phyloP scores from a whole-genome alignment of 2,888 invertebrate species.

The Cataglyphis altisquamis region DNA sequence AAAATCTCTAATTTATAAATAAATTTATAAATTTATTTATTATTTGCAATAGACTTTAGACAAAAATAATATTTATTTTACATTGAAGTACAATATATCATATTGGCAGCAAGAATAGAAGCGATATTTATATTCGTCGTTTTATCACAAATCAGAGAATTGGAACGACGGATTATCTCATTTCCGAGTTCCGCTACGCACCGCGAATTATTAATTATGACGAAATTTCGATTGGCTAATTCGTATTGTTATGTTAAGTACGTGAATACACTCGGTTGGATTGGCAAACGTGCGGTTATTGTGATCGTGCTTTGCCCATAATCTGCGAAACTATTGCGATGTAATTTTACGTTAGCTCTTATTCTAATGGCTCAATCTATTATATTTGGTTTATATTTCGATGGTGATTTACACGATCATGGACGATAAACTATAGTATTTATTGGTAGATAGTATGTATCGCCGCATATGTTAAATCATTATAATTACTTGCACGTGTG shows the following conservation, averaged over 20 bases:
- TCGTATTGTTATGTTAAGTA: slow-evolving; percentile 29
- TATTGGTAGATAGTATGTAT: slow-evolving; percentile 7
- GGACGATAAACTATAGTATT: slow-evolving; percentile 42
- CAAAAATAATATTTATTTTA: not conserved
- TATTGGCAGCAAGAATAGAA: not conserved
- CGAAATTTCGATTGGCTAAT: slow-evolving; percentile 26
- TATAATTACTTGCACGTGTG: slow-evolving; percentile 16
- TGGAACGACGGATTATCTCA: slow-evolving; percentile 18
- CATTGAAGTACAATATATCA: not conserved
- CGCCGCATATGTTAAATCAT: slow-evolving; percentile 29
- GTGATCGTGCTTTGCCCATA: not conserved
- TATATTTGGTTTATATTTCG: slow-evolving; percentile 43
- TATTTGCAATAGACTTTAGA: not conserved
- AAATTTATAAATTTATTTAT: not conserved
- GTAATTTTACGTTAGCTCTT: slow-evolving; percentile 40
- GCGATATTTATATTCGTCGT: not conserved
- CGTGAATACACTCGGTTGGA: not conserved
- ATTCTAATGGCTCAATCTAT: slow-evolving; percentile 18
- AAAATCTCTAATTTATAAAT: not conserved
- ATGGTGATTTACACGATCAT: slow-evolving; percentile 33
- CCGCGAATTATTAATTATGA: slow-evolving; percentile 36
- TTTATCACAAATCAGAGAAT: slow-evolving; percentile 13
- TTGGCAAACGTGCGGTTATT: slow-evolving; percentile 12
- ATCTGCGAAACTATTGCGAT: slow-evolving; percentile 27
- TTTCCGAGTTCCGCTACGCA: not conserved